Evolutionary conservation across 2,113 vertebrate species (phyloP).

Genomic region (Carassius auratus): DNA sequence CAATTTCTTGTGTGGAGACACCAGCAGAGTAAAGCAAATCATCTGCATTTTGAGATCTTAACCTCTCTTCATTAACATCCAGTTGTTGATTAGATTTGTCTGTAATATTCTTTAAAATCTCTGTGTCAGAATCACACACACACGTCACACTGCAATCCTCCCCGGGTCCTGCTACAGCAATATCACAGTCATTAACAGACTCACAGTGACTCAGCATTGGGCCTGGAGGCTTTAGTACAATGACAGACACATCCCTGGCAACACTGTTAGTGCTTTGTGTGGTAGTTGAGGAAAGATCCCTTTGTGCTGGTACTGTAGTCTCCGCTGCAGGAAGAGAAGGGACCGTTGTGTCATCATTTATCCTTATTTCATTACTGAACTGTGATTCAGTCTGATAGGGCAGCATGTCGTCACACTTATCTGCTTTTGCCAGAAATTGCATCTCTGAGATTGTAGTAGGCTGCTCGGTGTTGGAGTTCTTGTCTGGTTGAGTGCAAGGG

Average conservation of each 20-base stretch:
- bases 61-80: not conserved
- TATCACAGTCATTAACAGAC: constrained; percentile 64
- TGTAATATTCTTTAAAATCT: constrained; percentile 26
- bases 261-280: constrained; percentile 29
- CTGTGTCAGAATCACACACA: constrained; percentile 14
- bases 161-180: constrained; percentile 57
- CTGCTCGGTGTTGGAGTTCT: constrained; percentile 15
- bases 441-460: constrained; percentile 11
- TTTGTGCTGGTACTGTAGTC: constrained; percentile 31
- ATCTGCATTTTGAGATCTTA: constrained; percentile 16
- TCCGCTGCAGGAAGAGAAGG: constrained; percentile 42
- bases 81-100: constrained; percentile 15
- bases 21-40: not conserved
- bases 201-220: constrained; percentile 74
- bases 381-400: constrained; percentile 50
- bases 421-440: constrained; percentile 48
- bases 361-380: constrained; percentile 22
- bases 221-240: constrained; percentile 61
- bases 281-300: constrained; percentile 13
- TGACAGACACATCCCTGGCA: constrained; percentile 52
- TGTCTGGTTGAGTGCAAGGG: not conserved
- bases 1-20: not conserved
- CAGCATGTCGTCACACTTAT: constrained; percentile 39
- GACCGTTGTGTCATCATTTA: constrained; percentile 31
- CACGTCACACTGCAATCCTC: constrained; percentile 32